Base-by-base conservation (phyloP, 2,797 vertebrate species). In the Microcaecilia unicolor region DNA sequence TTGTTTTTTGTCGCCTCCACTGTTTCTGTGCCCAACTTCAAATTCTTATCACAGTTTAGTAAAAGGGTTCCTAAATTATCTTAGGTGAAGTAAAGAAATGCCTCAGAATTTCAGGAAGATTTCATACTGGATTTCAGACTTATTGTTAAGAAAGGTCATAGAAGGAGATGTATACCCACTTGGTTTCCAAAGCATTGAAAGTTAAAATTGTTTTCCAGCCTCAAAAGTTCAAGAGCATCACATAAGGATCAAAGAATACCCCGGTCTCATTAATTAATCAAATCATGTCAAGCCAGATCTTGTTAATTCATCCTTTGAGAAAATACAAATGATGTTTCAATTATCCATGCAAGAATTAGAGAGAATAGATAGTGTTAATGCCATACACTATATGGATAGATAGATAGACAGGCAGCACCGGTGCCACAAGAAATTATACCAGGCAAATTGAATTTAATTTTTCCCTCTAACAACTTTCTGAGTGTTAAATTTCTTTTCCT, bases 221-320 rank as follows among this genome's bases (percentile, higher is more conserved):
- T 69, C 55, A 67, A 56, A 70, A 72, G 49, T 67, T 72, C 48
- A 70, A 64, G 61, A 66, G 65, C 56, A 67, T 47, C 41, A 50
- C 58, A 54, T 18, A 20, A 58, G 55, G 50, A 64, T 45, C 46
- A 53, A 62, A 61, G 38, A 68, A 71, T 64, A 41, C 57, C 65
- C 53, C 25, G 44, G 49, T 44, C 70, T 75, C 64, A 73, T 72
- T 72, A 78, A 66, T 78, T 74, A 75, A 67, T 72, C 64, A 72
- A 67, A 50, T 58, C 53, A 57, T 67, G 62, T 65, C 65, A 69
- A 35, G 67, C 37, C 46, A 58, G 50, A 74, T 70, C 70, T 70
- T 69, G 63, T 73, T 73, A 67, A 76, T 75, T 61, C 58, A 66
- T 51, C 61, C 57, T 68, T 38, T 47, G 70, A 76, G 73, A 48